Conservation (phyloP, 2,888 invertebrate genomes). For the Zhuqinia jingwanae region DNA sequence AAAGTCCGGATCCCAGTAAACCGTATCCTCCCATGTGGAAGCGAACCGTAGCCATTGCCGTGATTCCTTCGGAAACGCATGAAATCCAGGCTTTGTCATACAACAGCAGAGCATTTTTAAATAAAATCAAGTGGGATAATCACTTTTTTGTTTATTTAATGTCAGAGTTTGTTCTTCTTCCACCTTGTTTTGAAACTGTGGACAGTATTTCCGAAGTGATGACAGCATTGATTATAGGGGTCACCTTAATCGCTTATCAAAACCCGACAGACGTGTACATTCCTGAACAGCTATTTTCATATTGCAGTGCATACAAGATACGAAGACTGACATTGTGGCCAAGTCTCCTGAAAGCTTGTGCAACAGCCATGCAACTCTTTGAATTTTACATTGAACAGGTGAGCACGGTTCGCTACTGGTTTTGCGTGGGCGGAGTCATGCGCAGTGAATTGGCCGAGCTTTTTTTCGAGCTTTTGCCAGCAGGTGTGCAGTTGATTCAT, state of each 20-base stretch:
- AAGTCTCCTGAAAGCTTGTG: slow-evolving; percentile 42
- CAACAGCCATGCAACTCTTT: slow-evolving; percentile 43
- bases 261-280: slow-evolving; percentile 29
- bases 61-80: slow-evolving; percentile 39
- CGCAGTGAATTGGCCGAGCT: slow-evolving; percentile 46
- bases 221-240: slow-evolving; percentile 11
- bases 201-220: slow-evolving; percentile 41
- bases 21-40: slow-evolving; percentile 52
- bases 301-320: slow-evolving; percentile 45
- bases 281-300: slow-evolving; percentile 47
- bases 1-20: slow-evolving; percentile 20
- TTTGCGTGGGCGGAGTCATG: slow-evolving; percentile 64
- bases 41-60: slow-evolving; percentile 37
- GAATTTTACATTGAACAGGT: slow-evolving; percentile 14
- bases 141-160: slow-evolving; percentile 54
- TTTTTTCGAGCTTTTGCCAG: slow-evolving; percentile 50
- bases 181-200: slow-evolving; percentile 27
- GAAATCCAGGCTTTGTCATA: slow-evolving; percentile 45
- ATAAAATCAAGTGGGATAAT: slow-evolving; percentile 54
- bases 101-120: slow-evolving; percentile 41
- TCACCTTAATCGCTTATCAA: slow-evolving; percentile 40
- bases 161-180: slow-evolving; percentile 40
- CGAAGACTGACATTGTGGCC: slow-evolving; percentile 60
- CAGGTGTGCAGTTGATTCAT: slow-evolving; percentile 52
- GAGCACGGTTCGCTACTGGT: slow-evolving; percentile 55